Base-by-base conservation (phyloP, 1,140 invertebrate species). In the Uloborus diversus region DNA sequence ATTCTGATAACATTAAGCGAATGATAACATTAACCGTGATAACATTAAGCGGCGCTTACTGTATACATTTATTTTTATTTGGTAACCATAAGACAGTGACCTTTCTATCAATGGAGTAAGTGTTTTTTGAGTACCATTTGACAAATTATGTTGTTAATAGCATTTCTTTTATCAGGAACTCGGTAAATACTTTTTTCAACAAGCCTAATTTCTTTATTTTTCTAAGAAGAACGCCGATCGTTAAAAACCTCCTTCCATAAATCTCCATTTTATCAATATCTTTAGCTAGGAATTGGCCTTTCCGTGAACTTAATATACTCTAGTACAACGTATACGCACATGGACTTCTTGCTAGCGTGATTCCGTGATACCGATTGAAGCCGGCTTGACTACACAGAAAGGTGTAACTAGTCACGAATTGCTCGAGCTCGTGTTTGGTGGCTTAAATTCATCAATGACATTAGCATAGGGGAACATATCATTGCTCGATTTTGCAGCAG, bases 381-480 rank as follows among this genome's bases (percentile, higher is more conserved):
- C 65, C 65, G 73, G 73, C 73, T 76, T 76, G 20, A 47, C 32
- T 76, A 47, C 73, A 56, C 28, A n/a, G n/a, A 64, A 20, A 76
- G 73, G 73, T 76, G 73, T 76, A 76, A 65, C 61, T 51, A 49
- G 73, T 76, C 73, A 76, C 73, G 73, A 76, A 76, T 28, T 17
- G 30, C 11, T 32, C 25, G 37, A 33, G 62, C 32, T 65, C 5
- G 42, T 25, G 20, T 71, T 76, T 57, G 61, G 47, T 76, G 61
- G 61, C 42, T 56, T n/a, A 66, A 75, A 76, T 76, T 76, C 73
- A 76, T 76, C 73, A 76, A 76, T 76, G 59, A 13, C 49, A 76
- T 76, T 76, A 65, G 73, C 73, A 76, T 76, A 76, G 73, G 33
- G 27, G 49, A 65, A 76, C 61, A 53, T 65, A 65, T 49, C 57